Base-by-base conservation (phyloP, 2,113 vertebrate species). In the Neolamprologus devosi region DNA sequence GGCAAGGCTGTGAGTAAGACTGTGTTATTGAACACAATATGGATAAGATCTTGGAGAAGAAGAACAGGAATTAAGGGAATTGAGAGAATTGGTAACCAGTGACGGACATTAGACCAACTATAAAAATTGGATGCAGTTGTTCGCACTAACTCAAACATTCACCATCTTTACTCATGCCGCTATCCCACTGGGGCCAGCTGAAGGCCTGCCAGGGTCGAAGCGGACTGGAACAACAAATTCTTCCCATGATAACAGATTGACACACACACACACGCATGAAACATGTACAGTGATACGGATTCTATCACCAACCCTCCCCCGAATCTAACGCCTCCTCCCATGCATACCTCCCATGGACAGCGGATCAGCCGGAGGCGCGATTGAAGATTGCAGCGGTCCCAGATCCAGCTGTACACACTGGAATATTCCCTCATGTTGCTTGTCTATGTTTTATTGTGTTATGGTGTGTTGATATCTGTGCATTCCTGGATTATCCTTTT, bases 301-400 rank as follows among this genome's bases (percentile, higher is more conserved):
- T 30, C 57, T 30, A 60, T 60, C 57, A 60, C 57, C 14, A 9
- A 10, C 57, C 26, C 57, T 30, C 57, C 28, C 57, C 28, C 5
- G 14, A 33, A 60, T 30, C 16, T 0, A 60, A 60, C 14, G 14
- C 57, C 26, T 60, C 14, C 57, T 30, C 13, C 57, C 57, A 17
- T 30, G 26, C 14, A 2, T 10, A 10, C 57, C 55, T 58, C 55
- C 26, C 26, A 58, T 17, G 57, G 28, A 30, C 28, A 30, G 26
- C 1, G 3, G 1, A 60, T 17, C 57, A 60, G 57, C 57, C 2
- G 0, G 14, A 60, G 57, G 28, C 1, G 3, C 26, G 0, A 60
- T 30, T 6, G 57, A 60, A 4, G 57, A 60, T 10, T 60, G 57
- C 26, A 4, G 57, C 3, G 1, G 26, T 30, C 57, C 26, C 26